Evolutionary conservation across 2,888 invertebrate species (phyloP), one percentile per base, ranked within the genome.

Genomic region (Pecten maximus): DNA sequence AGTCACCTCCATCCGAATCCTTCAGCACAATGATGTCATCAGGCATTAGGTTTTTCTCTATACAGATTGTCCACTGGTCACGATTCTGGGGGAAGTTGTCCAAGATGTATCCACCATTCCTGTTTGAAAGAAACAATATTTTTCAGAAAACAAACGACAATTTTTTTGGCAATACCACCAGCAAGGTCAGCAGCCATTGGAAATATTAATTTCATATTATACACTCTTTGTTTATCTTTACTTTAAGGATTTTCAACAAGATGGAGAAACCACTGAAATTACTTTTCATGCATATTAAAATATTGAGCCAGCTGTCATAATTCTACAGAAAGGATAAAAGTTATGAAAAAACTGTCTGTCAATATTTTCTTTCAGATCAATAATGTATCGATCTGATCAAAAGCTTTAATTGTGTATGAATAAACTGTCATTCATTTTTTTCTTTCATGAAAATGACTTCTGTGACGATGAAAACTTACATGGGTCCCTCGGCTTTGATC

Each of bases 41-140:
- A 0, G 96, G 96, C 44, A 96, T 90, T 12, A 96, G 91, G 60
- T 95, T 95, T 89, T 95, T 95, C 93, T 97, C 97, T 19, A 96
- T 93, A 92, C 96, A 94, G 74, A 94, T 94, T 86, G 94, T 95
- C 96, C 96, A 97, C 91, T 96, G 96, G 54, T 97, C 97, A 12
- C 96, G 93, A 4, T 95, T 96, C 87, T 91, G 92, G 8, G 97
- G 97, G 94, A 96, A 97, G 93, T 96, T 96, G 92, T 97, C 97
- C 40, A 97, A 91, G 50, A 97, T 96, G 96, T 96, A 97, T 35
- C 96, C 96, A 74, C 97, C 97, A 94, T 95, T 93, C 50, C 96
- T 96, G 74, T 74, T 35, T 0, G 16, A 92, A 40, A 90, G 48
- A 39, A 87, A 88, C 15, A 86, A 74, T 28, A 23, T 54, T 54